Conservation (phyloP, 2,797 vertebrate genomes). For the Pipistrellus pipistrellus region DNA sequence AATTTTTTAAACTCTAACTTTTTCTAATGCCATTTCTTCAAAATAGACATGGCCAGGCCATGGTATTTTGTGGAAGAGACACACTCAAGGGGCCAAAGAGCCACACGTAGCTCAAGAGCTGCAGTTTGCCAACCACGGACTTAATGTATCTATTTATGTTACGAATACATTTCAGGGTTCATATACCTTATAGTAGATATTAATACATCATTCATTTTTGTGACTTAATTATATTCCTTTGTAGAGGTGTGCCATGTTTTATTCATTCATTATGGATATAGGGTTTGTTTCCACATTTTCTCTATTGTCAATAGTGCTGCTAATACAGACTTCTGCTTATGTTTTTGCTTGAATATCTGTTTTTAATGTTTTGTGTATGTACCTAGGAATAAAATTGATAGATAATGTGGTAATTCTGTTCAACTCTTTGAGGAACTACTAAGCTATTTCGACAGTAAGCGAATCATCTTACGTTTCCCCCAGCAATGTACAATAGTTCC, state of each 20-base stretch:
- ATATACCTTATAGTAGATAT: not conserved
- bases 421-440: not conserved
- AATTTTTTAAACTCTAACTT: too few relatives aligned
- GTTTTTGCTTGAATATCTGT: not conserved
- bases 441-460: not conserved
- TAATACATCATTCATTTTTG: not conserved
- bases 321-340: not conserved
- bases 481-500: not conserved
- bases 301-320: not conserved
- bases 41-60: too few relatives aligned
- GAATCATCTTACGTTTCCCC: not conserved
- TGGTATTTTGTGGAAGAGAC: too few relatives aligned
- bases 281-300: not conserved
- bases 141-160: not conserved
- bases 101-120: too few relatives aligned
- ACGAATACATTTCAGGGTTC: not conserved
- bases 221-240: not conserved
- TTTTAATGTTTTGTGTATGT: not conserved
- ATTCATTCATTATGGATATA: not conserved
- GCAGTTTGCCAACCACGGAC: too few relatives aligned
- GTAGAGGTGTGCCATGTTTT: not conserved
- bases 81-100: too few relatives aligned
- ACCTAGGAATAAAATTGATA: not conserved
- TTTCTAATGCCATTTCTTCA: too few relatives aligned
- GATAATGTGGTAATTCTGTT: not conserved